phyloP scores from a whole-genome alignment of 2,113 vertebrate species.

The Collichthys lucidus region DNA sequence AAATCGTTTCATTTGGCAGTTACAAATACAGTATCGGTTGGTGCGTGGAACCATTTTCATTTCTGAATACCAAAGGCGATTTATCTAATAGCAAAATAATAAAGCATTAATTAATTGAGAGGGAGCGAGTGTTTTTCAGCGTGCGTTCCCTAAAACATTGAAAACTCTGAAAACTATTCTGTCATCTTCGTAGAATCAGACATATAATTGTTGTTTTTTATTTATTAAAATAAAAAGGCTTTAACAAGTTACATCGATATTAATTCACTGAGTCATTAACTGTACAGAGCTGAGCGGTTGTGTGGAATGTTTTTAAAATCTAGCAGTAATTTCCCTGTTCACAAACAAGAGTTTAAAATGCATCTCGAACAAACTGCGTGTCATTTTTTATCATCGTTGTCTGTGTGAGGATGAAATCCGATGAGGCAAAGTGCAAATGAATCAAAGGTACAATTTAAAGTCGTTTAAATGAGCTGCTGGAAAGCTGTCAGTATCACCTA shows the following conservation, averaged over 20 bases:
- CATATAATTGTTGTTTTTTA: conserved; percentile 12
- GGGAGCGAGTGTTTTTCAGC: conserved; percentile 9
- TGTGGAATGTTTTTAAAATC: conserved; percentile 40
- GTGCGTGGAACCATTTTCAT: neutral
- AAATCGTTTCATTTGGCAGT: conserved; percentile 44
- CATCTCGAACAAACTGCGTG: conserved; percentile 35
- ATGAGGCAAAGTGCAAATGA: conserved; percentile 65
- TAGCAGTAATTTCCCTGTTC: conserved; percentile 48
- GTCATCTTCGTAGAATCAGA: conserved; percentile 15
- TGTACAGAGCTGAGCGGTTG: conserved; percentile 53
- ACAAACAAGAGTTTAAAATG: conserved; percentile 38
- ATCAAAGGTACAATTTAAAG: conserved; percentile 40
- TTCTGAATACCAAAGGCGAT: conserved; percentile 29
- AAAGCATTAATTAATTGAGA: neutral
- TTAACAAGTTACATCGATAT: conserved; percentile 32
- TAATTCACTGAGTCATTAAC: conserved; percentile 55
- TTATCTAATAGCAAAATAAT: conserved; percentile 2
- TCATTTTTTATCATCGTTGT: conserved; percentile 6
- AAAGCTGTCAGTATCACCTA: conserved; percentile 38
- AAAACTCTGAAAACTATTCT: conserved; percentile 13
- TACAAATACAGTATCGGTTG: conserved; percentile 14
- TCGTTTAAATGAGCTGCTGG: conserved; percentile 27
- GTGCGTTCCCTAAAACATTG: conserved; percentile 4
- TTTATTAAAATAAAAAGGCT: conserved; percentile 32
- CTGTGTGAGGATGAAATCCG: conserved; percentile 33